phyloP scores from a whole-genome alignment of 2,113 vertebrate genomes.

The Pseudonaja textilis region DNA sequence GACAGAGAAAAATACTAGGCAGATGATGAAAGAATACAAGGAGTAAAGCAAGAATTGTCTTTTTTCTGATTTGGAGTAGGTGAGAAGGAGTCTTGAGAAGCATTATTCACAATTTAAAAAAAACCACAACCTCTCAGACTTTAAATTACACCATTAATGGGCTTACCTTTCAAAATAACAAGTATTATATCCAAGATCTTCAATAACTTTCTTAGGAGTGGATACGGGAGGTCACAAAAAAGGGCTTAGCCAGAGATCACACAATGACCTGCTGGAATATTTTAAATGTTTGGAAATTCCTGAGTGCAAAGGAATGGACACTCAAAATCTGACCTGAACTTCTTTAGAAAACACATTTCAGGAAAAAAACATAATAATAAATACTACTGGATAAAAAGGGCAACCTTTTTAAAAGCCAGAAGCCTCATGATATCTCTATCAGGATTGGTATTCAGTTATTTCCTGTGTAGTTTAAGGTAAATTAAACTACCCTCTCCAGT shows the following conservation, averaged over 20 bases:
- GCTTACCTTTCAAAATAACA: background rate
- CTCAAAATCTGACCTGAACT: background rate
- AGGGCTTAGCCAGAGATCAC: background rate
- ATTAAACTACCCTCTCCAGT: background rate
- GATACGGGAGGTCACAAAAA: background rate
- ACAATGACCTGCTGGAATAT: background rate
- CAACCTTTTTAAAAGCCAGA: background rate
- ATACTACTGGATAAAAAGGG: background rate
- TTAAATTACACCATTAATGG: background rate
- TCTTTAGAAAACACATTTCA: background rate
- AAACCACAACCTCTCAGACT: background rate
- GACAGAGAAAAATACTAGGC: background rate
- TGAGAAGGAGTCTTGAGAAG: background rate
- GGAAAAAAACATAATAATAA: background rate
- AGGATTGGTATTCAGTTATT: background rate
- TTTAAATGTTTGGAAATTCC: background rate
- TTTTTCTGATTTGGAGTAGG: background rate
- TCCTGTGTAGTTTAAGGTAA: background rate
- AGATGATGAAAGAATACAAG: background rate
- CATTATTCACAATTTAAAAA: background rate
- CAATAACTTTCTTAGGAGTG: background rate
- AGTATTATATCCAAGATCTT: background rate
- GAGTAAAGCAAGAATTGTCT: background rate
- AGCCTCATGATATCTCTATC: background rate
- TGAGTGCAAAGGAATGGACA: background rate